phyloP scores from a whole-genome alignment of 1,140 invertebrate species.

The Hylaeus anthracinus region DNA sequence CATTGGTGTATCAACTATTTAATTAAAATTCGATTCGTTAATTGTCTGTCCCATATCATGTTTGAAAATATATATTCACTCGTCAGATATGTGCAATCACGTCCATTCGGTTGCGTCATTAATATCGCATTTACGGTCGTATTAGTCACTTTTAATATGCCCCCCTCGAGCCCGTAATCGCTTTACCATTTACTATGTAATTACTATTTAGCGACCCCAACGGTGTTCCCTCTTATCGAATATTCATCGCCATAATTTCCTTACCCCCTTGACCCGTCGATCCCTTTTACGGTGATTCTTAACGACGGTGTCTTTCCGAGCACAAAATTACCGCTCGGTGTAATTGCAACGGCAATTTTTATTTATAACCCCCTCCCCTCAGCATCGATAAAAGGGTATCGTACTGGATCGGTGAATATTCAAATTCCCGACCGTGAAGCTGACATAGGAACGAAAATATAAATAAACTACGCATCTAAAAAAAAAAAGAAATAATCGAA shows the following conservation, averaged over 20 bases:
- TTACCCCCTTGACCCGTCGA: constrained; percentile 13
- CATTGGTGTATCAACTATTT: too few relatives aligned
- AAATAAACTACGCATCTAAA: too few relatives aligned
- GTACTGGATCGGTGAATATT: too few relatives aligned
- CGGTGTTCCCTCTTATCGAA: constrained; percentile 26
- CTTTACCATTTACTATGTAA: constrained; percentile 23
- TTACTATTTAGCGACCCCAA: constrained; percentile 16
- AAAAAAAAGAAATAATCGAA: too few relatives aligned
- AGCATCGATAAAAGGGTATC: too few relatives aligned
- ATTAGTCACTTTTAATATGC: constrained; percentile 20
- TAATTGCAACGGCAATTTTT: not conserved
- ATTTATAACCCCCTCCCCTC: not conserved
- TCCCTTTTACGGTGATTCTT: constrained; percentile 4
- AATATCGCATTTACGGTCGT: not conserved
- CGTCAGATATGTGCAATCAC: not conserved
- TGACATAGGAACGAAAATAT: too few relatives aligned
- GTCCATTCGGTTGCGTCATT: not conserved
- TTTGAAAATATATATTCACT: not conserved
- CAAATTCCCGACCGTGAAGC: too few relatives aligned
- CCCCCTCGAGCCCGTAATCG: constrained; percentile 5
- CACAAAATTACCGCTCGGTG: not conserved
- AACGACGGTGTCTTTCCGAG: not conserved
- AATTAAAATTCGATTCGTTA: too few relatives aligned
- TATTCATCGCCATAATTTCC: constrained; percentile 42
- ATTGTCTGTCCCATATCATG: not conserved